Conservation (phyloP, 1,140 invertebrate species). For the Trichonephila inaurata region DNA sequence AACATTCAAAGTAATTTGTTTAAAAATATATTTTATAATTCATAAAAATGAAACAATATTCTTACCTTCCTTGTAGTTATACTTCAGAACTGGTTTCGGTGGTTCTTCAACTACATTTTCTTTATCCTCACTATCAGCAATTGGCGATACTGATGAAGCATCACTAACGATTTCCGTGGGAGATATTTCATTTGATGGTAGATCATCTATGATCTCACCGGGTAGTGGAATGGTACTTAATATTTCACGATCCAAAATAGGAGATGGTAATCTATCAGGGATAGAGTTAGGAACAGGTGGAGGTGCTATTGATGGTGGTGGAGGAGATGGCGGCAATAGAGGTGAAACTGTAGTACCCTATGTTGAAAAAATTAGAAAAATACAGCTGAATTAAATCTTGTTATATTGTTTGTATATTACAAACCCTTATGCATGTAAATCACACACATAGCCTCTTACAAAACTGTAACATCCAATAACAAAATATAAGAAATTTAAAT, state of each 20-base stretch:
- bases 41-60: background rate
- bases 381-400: background rate
- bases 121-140: constrained; percentile 61
- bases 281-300: constrained; percentile 4
- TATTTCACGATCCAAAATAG: constrained; percentile 59
- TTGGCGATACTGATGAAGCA: constrained; percentile 54
- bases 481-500: no score
- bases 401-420: no score
- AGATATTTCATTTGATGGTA: constrained; percentile 31
- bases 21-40: constrained; percentile 39
- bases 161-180: constrained; percentile 31
- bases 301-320: background rate
- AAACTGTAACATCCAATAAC: no score
- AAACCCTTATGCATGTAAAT: no score
- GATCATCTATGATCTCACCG: background rate
- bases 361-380: background rate
- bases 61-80: constrained; percentile 57
- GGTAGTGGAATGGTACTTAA: constrained; percentile 56
- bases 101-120: constrained; percentile 29
- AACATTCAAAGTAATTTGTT: no score
- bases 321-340: background rate
- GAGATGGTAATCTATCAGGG: background rate
- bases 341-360: background rate
- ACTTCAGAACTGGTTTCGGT: constrained; percentile 33
- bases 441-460: no score